Conservation (phyloP, 2,113 vertebrate genomes). For the Struthidea cinerea region DNA sequence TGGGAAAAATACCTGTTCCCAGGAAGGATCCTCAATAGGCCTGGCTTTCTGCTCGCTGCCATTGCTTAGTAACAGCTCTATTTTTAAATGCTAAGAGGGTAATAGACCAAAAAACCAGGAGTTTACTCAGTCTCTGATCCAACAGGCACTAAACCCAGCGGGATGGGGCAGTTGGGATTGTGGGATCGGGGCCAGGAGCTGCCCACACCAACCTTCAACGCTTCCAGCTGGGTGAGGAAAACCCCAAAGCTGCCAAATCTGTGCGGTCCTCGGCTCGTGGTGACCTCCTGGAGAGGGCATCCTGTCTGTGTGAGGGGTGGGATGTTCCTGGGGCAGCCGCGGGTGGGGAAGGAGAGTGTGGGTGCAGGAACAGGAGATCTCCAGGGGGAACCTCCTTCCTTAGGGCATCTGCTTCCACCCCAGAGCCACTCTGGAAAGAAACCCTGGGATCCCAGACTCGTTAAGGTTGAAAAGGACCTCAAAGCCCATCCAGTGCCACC, state of each 20-base stretch:
- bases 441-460: neutral
- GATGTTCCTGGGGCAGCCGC: rapidly evolving
- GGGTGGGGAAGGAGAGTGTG: neutral
- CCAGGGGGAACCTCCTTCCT: neutral
- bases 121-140: neutral
- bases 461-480: rapidly evolving
- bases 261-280: rapidly evolving
- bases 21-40: neutral
- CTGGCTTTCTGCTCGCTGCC: neutral
- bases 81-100: conserved; percentile 41
- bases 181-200: rapidly evolving
- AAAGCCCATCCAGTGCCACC: rapidly evolving
- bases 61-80: conserved; percentile 55
- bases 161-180: rapidly evolving
- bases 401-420: neutral
- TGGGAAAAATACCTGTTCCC: conserved; percentile 48
- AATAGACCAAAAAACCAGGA: neutral
- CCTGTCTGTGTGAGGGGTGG: rapidly evolving
- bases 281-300: neutral
- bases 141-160: rapidly evolving
- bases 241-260: neutral
- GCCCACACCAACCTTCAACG: rapidly evolving
- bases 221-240: neutral
- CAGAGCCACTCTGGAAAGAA: rapidly evolving
- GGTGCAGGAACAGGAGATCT: rapidly evolving